Base-by-base conservation (phyloP, 1,140 invertebrate genomes). In the Monochamus saltuarius region DNA sequence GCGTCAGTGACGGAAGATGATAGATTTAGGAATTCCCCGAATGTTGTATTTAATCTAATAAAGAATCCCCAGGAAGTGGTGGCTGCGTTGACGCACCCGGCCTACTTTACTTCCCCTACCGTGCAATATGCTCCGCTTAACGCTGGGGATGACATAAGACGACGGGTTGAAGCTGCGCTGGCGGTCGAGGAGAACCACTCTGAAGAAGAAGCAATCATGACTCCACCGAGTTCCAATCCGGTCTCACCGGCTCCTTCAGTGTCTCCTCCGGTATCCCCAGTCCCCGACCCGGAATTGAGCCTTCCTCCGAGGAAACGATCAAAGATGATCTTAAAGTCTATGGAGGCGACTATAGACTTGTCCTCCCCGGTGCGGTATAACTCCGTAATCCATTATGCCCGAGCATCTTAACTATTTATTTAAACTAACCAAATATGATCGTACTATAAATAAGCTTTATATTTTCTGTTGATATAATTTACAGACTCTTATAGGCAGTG, bases 321-420 rank as follows among this genome's bases (percentile, higher is more conserved):
- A 46, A 91, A 89, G 72, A 85, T 90, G 78, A 91, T 91, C 66
- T 82, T 88, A 50, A 83, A 88, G 58, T 86, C 85, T 0, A 85
- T 86, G 80, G 83, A 86, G 61, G 66, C 77, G 29, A 75, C 79
- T 29, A 76, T 71, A 69, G 76, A 61, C 64, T 78, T 62, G 64
- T 78, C 52, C 22, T 29, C 2, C 71, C 79, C 55, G 65, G 80
- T 73, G 62, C 78, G 89, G 45, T 86, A 90, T 68, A 90, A 84
- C 64, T 90, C 89, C 0, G 90, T 92, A 39, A 92, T 92, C 65
- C 88, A 91, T 55, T 92, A 89, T 71, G 90, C 89, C 7, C 84
- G 85, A 61, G 85, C 89, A 10, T 85, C 84, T 66, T 85, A 84
- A 78, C 52, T 45, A 35, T n/a, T 59, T 46, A 29, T 39, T 17